These are phyloP conservation scores for Martes martes DNA, from an alignment of 2,113 vertebrate species.

Conservation along the genomic window DNA sequence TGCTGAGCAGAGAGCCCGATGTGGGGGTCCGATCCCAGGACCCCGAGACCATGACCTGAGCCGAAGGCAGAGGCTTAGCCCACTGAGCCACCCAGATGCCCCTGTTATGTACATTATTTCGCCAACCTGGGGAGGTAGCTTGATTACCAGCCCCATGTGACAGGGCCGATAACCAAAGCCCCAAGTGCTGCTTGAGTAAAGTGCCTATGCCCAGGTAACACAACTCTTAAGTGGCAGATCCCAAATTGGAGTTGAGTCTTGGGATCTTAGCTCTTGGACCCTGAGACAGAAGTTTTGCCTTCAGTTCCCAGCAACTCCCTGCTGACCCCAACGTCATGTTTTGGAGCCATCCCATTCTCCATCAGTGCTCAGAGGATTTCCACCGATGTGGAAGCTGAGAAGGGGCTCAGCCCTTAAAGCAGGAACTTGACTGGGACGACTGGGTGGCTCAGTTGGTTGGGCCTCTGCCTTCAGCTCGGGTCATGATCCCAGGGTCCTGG, in stretches of 20 bases:
- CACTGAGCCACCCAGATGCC: no score
- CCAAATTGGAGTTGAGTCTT: background rate
- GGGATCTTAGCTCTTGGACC: background rate
- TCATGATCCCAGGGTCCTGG: no score
- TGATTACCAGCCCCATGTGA: background rate
- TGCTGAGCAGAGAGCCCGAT: no score
- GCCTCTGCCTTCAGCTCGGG: no score
- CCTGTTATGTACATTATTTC: background rate
- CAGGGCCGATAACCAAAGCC: background rate
- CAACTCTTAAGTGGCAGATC: background rate
- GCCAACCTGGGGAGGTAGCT: background rate
- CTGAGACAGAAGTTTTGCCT: conserved; percentile 1
- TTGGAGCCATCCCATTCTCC: background rate
- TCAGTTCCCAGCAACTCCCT: background rate
- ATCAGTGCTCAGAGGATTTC: background rate
- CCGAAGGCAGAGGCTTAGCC: no score
- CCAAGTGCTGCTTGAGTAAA: background rate
- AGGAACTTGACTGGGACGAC: background rate
- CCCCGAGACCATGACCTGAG: no score
- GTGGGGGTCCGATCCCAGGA: no score
- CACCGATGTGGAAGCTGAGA: background rate
- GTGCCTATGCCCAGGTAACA: background rate
- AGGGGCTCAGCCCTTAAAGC: background rate
- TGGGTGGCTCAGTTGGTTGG: no score
- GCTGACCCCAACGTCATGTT: background rate